Percentiles rank a stretch among this genome's conserved stretches.
Conservation (phyloP, 1,140 invertebrate species). For the Drosophila ohnishii region DNA sequence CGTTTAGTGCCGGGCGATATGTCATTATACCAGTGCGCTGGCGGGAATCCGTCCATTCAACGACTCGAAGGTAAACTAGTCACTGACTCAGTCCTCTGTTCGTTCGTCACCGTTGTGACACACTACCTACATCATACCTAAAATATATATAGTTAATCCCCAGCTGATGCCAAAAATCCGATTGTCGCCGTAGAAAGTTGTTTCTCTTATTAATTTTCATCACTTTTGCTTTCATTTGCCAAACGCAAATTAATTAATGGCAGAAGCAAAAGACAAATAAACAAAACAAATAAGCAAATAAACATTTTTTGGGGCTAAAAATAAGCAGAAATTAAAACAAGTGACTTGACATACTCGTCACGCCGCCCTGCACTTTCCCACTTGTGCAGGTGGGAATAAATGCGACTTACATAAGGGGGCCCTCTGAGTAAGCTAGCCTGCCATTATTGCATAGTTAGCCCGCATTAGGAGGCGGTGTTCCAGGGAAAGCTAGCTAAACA, state of each 20-base stretch:
- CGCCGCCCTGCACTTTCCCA: conserved; percentile 18
- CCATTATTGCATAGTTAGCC: conserved; percentile 21
- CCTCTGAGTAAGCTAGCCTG: conserved; percentile 14
- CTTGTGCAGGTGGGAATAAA: conserved; percentile 13
- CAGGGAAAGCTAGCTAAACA: conserved; percentile 22
- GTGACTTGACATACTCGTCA: conserved; percentile 33
- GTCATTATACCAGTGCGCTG: conserved; percentile 9
- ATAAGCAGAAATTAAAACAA: conserved; percentile 29
- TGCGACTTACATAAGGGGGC: conserved; percentile 27
- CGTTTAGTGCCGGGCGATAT: conserved; percentile 18
- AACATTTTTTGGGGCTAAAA: conserved; percentile 7
- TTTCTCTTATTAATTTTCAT: conserved; percentile 50
- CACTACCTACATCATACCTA: background rate
- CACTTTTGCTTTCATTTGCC: conserved; percentile 65
- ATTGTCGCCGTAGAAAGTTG: conserved; percentile 14
- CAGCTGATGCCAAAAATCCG: conserved; percentile 43
- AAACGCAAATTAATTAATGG: conserved; percentile 38
- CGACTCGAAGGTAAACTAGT: conserved; percentile 31
- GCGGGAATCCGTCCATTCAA: background rate
- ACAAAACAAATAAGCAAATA: conserved; percentile 1
- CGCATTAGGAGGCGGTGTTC: conserved; percentile 16
- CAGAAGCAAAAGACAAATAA: conserved; percentile 5
- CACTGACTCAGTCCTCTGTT: conserved; percentile 12
- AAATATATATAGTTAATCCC: conserved; percentile 25
- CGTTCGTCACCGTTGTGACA: conserved; percentile 43